These are phyloP conservation scores for Polypedilum vanderplanki DNA, from an alignment of 1,140 invertebrate genomes.

Conservation along the genomic window DNA sequence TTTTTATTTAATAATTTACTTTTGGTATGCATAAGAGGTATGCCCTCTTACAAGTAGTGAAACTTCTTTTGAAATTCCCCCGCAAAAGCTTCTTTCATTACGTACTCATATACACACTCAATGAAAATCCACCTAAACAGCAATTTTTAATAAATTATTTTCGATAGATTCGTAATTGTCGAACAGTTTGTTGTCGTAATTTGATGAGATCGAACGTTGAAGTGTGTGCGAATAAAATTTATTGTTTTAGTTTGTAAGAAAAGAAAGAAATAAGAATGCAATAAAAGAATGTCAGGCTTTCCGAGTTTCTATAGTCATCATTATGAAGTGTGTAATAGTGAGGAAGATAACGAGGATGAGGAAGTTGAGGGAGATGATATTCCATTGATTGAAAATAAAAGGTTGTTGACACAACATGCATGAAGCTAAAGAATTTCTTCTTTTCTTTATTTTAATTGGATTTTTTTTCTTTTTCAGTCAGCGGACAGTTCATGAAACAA, in stretches of 20 bases:
- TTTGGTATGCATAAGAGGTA: too few relatives aligned
- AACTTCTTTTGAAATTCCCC: background rate
- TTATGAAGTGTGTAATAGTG: conserved; percentile 22
- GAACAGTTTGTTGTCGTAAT: background rate
- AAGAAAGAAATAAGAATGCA: background rate
- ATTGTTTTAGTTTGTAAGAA: background rate
- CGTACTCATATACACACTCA: background rate
- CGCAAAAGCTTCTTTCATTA: background rate
- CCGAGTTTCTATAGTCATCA: conserved; percentile 26
- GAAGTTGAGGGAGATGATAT: background rate
- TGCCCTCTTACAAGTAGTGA: too few relatives aligned
- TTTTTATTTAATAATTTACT: too few relatives aligned
- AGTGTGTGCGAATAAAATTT: background rate
- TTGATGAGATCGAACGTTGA: conserved; percentile 26
- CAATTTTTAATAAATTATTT: conserved; percentile 3
- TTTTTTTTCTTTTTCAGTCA: conserved; percentile 53
- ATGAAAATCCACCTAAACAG: background rate
- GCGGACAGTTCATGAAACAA: conserved; percentile 76
- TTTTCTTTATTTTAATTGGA: conserved; percentile 26
- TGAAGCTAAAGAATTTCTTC: background rate
- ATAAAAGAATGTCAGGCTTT: conserved; percentile 11
- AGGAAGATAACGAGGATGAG: background rate
- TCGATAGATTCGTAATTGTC: background rate
- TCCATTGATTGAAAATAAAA: conserved; percentile 28
- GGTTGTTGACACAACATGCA: background rate